phyloP scores from a whole-genome alignment of 2,113 vertebrate species.

The Austrofundulus limnaeus region DNA sequence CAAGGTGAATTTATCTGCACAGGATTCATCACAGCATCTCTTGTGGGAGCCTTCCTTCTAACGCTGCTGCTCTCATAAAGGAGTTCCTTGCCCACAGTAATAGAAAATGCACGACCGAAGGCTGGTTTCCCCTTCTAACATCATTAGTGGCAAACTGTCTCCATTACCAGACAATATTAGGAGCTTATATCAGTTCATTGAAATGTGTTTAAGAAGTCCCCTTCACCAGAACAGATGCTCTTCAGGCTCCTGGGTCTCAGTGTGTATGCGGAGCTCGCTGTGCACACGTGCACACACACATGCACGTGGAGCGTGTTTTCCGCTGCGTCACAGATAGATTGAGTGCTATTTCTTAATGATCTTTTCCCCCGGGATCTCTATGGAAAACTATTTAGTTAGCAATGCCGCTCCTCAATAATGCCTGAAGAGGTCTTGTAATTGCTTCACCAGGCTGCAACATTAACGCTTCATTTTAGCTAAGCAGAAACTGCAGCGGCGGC shows the following conservation, averaged over 20 bases:
- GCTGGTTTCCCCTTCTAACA: conserved; percentile 46
- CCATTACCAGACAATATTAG: conserved; percentile 56
- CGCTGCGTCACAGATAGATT: conserved; percentile 39
- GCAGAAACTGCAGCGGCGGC: conserved; percentile 24
- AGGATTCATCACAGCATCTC: conserved; percentile 33
- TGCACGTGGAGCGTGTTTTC: conserved; percentile 24
- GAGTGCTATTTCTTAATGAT: conserved; percentile 62
- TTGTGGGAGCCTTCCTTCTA: conserved; percentile 1
- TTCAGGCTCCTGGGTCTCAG: conserved; percentile 35
- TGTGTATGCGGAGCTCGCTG: conserved; percentile 1
- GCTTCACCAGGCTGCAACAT: conserved; percentile 43
- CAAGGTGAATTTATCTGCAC: conserved; percentile 28
- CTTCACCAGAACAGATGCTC: conserved; percentile 57
- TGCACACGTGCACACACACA: conserved; percentile 24
- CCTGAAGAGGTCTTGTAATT: conserved; percentile 61
- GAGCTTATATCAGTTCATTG: conserved; percentile 46
- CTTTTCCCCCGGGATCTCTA: conserved; percentile 55
- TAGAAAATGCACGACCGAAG: conserved; percentile 36
- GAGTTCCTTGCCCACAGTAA: conserved; percentile 11
- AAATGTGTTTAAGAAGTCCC: conserved; percentile 59
- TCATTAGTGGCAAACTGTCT: conserved; percentile 47
- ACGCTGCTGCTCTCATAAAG: conserved; percentile 13
- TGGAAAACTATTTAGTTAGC: conserved; percentile 68
- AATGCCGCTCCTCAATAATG: conserved; percentile 49
- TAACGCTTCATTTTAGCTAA: conserved; percentile 45